Evolutionary conservation across 1,140 invertebrate genomes (phyloP).

Genomic region (Cryptotermes secundus): DNA sequence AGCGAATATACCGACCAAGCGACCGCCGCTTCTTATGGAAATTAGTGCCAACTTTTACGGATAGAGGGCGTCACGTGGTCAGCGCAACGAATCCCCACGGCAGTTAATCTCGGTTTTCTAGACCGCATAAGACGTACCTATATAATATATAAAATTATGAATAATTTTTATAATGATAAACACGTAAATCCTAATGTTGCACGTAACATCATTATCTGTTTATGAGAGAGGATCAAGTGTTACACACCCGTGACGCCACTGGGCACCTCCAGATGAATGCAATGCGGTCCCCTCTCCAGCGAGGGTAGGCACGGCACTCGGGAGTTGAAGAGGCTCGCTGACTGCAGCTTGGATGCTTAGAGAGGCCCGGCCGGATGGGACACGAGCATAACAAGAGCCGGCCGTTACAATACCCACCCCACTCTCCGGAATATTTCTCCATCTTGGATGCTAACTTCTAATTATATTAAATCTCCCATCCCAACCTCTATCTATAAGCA

Average conservation of each 20-base stretch:
- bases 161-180: too few species aligned
- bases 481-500: not conserved
- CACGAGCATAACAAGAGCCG: not conserved
- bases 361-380: not conserved
- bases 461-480: not conserved
- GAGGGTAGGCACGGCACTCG: not conserved
- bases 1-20: too few species aligned
- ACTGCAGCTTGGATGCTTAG: not conserved
- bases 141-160: too few species aligned
- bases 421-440: not conserved
- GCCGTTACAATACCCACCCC: not conserved
- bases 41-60: too few species aligned
- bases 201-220: too few species aligned
- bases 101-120: too few species aligned
- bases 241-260: not conserved
- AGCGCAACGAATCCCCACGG: too few species aligned
- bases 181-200: too few species aligned
- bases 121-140: too few species aligned
- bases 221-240: too few species aligned
- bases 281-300: not conserved
- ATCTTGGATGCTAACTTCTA: constrained; percentile 19
- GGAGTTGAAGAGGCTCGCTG: not conserved
- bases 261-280: not conserved
- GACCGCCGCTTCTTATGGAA: too few species aligned
- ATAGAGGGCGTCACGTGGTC: too few species aligned